Percentiles rank a stretch among this genome's conserved stretches.
phyloP scores from a whole-genome alignment of 2,888 invertebrate genomes.

The Noctua janthe region DNA sequence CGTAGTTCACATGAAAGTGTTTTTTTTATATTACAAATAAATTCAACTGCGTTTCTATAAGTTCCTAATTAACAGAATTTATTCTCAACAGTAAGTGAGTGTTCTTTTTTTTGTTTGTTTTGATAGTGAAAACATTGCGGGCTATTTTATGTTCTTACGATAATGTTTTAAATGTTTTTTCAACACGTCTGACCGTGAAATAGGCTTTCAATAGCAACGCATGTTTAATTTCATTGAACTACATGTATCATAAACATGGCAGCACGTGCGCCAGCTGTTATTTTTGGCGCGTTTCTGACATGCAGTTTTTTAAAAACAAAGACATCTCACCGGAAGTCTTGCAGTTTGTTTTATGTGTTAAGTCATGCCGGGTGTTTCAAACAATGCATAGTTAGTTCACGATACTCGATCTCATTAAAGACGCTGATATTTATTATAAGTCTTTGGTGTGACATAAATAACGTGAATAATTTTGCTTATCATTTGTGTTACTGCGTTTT shows the following conservation, averaged over 20 bases:
- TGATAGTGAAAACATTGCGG: constrained; percentile 25
- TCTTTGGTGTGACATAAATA: constrained; percentile 4
- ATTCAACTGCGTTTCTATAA: constrained; percentile 16
- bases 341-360: constrained; percentile 23
- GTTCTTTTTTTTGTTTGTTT: constrained; percentile 39
- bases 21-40: constrained; percentile 38
- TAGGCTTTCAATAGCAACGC: constrained; percentile 13
- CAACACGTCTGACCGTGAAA: constrained; percentile 19
- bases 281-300: constrained; percentile 82
- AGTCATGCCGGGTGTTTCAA: constrained; percentile 3
- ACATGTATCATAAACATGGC: constrained; percentile 42
- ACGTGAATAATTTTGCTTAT: constrained; percentile 26
- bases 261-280: constrained; percentile 74
- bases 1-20: constrained; percentile 50
- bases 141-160: constrained; percentile 17
- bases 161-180: constrained; percentile 19
- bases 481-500: constrained; percentile 11
- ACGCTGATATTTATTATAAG: background rate
- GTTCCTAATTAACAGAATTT: constrained; percentile 24
- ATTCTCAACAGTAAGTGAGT: constrained; percentile 52
- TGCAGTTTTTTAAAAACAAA: constrained; percentile 73
- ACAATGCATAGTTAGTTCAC: constrained; percentile 6
- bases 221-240: constrained; percentile 45
- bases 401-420: background rate
- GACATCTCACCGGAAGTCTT: constrained; percentile 21